Evolutionary conservation across 1,140 invertebrate species (phyloP), one percentile per base, ranked within the genome.

Genomic region (Ips typographus): DNA sequence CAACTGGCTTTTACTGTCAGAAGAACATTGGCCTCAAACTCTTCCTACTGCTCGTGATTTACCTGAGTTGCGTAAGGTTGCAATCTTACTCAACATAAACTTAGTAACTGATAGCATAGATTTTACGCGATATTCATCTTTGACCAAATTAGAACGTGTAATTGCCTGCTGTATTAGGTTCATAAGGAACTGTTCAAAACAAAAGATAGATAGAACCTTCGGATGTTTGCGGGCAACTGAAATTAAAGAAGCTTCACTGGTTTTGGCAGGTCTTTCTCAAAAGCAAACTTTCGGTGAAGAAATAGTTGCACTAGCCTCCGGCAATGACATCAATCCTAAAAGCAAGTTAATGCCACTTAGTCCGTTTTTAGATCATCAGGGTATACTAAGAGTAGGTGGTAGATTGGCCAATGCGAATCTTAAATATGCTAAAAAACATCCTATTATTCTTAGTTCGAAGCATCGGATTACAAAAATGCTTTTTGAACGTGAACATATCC

Each of bases 371-470:
- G 80, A 82, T 64, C 22, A 77, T 8, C 8, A 75, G 6, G 75
- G 75, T 4, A 44, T 82, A 8, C 52, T 84, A 47, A 72, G 81
- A 37, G 81, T 83, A 1, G 82, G 82, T 4, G 79, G 82, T n/a
- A 65, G 82, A 65, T 47, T 83, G 2, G 58, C 61, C n/a, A 61
- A 81, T 44, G 64, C 79, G 1, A 57, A 62, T 22, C 22, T 71
- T 39, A 2, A 75, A 43, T 56, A 65, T 41, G 57, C 75, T 59
- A 43, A 57, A 40, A 68, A 62, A 43, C 47, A 53, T 37, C 47
- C 58, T 2, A 61, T 61, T 39, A 4, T 65, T 47, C 22, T 70
- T 3, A 40, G 53, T 7, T 3, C 40, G 3, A 56, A 65, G 39
- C 61, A 65, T 49, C 8, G 47, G 37, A 41, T 68, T 4, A 52